These are phyloP conservation scores for Aldrovandia affinis DNA, from an alignment of 2,797 vertebrate genomes.

Conservation along the genomic window DNA sequence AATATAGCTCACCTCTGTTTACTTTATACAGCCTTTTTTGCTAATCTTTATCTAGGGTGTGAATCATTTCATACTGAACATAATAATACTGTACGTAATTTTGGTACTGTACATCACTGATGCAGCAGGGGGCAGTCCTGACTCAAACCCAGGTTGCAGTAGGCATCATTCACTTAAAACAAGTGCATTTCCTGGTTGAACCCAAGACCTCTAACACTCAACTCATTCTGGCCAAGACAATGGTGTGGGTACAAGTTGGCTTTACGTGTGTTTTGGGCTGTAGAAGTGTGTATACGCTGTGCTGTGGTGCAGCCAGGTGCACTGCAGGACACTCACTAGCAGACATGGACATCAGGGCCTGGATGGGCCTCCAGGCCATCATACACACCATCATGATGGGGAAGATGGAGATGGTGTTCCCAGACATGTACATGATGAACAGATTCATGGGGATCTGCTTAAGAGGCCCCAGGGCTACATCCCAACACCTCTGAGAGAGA, in stretches of 20 bases:
- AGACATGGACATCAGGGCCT: slow-evolving; percentile 95
- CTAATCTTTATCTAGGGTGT: too few species aligned
- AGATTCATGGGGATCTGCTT: slow-evolving; percentile 99
- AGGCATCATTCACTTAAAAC: too few species aligned
- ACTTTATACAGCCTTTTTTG: too few species aligned
- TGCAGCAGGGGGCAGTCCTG: too few species aligned
- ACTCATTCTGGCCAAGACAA: too few species aligned
- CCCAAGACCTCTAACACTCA: too few species aligned
- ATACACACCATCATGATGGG: slow-evolving; percentile 99
- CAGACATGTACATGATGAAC: slow-evolving; percentile 99
- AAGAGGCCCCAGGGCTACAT: slow-evolving; percentile 91
- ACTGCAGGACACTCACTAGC: slow-evolving; percentile 81
- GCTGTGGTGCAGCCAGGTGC: neutral
- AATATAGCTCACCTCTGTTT: too few species aligned
- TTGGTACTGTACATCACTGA: too few species aligned
- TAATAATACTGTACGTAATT: too few species aligned
- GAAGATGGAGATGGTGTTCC: slow-evolving; percentile 98
- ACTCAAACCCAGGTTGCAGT: too few species aligned
- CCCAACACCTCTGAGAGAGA: slow-evolving; percentile 88
- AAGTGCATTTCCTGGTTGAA: too few species aligned
- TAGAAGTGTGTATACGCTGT: neutral
- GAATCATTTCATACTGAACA: too few species aligned
- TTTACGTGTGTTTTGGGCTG: neutral
- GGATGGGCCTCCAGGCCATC: slow-evolving; percentile 98
- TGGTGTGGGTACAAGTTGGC: neutral